Percentiles rank a stretch among this genome's conserved stretches.
Conservation (phyloP, 92 coral and sea anemone species). For the Plumapathes pennacea region DNA sequence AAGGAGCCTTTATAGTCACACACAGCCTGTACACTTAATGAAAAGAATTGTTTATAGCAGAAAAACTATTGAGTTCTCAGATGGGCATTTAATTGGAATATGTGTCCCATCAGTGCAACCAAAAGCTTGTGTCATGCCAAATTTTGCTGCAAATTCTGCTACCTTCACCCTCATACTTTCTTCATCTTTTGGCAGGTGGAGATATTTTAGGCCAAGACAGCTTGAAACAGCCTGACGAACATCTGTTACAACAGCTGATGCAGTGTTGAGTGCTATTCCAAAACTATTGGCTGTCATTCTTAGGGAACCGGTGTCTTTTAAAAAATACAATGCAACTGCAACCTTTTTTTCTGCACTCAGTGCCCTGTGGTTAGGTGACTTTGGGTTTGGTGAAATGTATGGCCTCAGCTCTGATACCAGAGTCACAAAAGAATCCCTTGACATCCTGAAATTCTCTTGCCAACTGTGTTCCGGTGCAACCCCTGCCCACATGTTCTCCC, state of each 20-base stretch:
- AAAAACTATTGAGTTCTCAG: conserved; percentile 62
- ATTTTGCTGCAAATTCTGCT: conserved; percentile 30
- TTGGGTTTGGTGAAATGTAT: conserved; percentile 28
- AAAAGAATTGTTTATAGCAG: conserved; percentile 60
- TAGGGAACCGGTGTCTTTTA: conserved; percentile 50
- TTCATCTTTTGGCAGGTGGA: conserved; percentile 27
- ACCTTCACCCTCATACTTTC: conserved; percentile 31
- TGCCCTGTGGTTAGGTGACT: conserved; percentile 41
- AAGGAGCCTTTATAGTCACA: conserved; percentile 58
- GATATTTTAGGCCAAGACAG: conserved; percentile 34
- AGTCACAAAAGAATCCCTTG: conserved; percentile 17
- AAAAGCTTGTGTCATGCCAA: conserved; percentile 68
- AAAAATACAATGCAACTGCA: conserved; percentile 40
- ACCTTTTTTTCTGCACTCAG: conserved; percentile 41
- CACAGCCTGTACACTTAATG: conserved; percentile 59
- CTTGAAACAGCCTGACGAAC: conserved; percentile 35
- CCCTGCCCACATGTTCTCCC: conserved; percentile 43
- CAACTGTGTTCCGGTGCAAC: conserved; percentile 43
- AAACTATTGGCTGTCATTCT: conserved; percentile 55
- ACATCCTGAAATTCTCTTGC: conserved; percentile 36
- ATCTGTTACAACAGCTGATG: conserved; percentile 18
- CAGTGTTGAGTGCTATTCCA: conserved; percentile 44
- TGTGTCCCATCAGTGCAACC: conserved; percentile 74
- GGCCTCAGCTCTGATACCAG: conserved; percentile 38
- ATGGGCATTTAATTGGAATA: conserved; percentile 58